These are phyloP conservation scores for Dendrocincla fuliginosa DNA, from an alignment of 2,797 vertebrate species.

Conservation along the genomic window DNA sequence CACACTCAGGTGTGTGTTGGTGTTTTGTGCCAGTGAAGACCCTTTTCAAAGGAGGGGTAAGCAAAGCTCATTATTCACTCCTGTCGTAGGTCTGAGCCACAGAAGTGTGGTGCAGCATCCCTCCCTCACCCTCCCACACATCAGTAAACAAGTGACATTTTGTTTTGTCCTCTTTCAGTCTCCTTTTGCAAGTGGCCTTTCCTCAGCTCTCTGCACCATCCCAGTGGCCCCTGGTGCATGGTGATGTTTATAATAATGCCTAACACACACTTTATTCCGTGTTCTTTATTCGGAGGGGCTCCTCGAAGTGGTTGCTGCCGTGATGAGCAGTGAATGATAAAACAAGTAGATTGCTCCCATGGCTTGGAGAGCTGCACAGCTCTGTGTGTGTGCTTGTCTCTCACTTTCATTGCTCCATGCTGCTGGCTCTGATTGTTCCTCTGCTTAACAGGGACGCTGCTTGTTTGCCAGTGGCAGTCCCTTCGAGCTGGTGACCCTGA, in stretches of 20 bases:
- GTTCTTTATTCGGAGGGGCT: not conserved
- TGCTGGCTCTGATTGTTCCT: not conserved
- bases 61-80: not conserved
- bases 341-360: not conserved
- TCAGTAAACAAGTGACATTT: not conserved
- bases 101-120: not conserved
- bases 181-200: not conserved
- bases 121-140: not conserved
- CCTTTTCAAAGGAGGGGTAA: not conserved
- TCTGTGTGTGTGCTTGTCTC: not conserved
- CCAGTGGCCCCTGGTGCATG: rapidly evolving
- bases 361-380: not conserved
- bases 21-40: not conserved
- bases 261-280: not conserved
- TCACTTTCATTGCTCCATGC: not conserved
- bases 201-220: no score
- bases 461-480: constrained; percentile 97
- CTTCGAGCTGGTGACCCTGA: constrained; percentile 87
- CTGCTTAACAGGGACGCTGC: constrained; percentile 84
- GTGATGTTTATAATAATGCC: not conserved
- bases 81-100: rapidly evolving
- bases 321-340: not conserved
- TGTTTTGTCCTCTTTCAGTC: not conserved
- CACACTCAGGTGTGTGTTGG: not conserved
- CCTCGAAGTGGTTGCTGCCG: not conserved